Conservation (phyloP, 2,888 invertebrate genomes). For the Idaea biselata region DNA sequence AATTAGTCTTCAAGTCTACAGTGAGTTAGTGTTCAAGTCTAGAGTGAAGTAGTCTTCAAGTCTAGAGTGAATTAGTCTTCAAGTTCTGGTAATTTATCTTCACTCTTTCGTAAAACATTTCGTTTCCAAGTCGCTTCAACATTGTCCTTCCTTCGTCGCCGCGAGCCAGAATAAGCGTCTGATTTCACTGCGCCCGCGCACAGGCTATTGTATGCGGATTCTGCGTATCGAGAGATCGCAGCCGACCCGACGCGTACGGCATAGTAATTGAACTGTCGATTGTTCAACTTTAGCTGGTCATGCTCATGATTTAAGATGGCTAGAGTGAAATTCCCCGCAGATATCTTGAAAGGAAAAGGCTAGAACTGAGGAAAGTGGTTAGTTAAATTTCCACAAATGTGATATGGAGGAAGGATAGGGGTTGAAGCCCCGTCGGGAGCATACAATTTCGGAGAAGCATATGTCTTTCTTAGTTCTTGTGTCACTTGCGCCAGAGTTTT, state of each 20-base stretch:
- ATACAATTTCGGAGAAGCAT: too few species aligned
- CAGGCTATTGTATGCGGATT: constrained; percentile 68
- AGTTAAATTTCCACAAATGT: too few species aligned
- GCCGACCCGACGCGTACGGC: constrained; percentile 8
- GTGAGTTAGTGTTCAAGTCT: too few species aligned
- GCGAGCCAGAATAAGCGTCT: constrained; percentile 37
- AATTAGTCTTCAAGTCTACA: too few species aligned
- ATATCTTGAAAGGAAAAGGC: neutral
- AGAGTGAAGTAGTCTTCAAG: too few species aligned
- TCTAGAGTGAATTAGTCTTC: too few species aligned
- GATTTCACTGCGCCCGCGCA: constrained; percentile 43
- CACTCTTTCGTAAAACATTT: neutral
- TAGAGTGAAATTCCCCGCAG: neutral
- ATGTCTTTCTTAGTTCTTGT: too few species aligned
- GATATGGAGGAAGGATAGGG: too few species aligned
- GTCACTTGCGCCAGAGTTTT: too few species aligned
- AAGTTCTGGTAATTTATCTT: too few species aligned
- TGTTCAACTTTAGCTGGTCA: neutral
- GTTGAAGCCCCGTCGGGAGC: too few species aligned
- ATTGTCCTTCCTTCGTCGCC: neutral
- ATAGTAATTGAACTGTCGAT: neutral
- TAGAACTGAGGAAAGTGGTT: too few species aligned
- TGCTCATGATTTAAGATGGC: neutral
- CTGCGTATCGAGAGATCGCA: constrained; percentile 72
- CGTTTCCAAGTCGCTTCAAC: neutral